Conservation (phyloP, 23 tunicate genomes). For the Trididemnum clinides region DNA sequence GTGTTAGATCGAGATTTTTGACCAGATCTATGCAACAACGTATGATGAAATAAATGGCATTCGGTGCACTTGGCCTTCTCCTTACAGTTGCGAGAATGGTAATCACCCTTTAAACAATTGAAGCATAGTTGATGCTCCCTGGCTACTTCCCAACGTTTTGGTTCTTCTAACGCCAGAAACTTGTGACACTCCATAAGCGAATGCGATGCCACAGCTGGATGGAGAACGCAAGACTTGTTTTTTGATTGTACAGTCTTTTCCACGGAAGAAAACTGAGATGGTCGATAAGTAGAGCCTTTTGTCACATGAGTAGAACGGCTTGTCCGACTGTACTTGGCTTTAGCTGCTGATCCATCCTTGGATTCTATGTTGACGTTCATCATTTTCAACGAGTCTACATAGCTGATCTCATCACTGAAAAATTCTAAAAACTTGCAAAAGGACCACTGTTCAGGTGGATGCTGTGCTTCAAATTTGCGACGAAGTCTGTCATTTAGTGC, state of each 20-base stretch:
- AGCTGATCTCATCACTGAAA: neutral
- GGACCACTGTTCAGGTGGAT: neutral
- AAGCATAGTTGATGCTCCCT: neutral
- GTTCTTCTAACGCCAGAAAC: neutral
- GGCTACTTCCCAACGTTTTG: neutral
- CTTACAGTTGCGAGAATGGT: neutral
- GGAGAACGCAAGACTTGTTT: too few relatives aligned
- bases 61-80: neutral
- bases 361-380: neutral
- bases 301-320: too few relatives aligned
- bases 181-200: neutral
- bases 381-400: neutral
- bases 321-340: too few relatives aligned
- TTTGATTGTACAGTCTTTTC: too few relatives aligned
- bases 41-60: neutral
- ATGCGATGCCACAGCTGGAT: neutral
- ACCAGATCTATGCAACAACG: neutral
- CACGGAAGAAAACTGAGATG: too few relatives aligned
- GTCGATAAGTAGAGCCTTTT: too few relatives aligned
- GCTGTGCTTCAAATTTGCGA: neutral
- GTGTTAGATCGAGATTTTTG: neutral
- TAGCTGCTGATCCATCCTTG: neutral
- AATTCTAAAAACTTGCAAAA: neutral
- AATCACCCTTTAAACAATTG: neutral
- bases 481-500: slow-evolving; percentile 4